These are phyloP conservation scores for Hippoglossus stenolepis DNA, from an alignment of 2,113 vertebrate species.

Conservation along the genomic window DNA sequence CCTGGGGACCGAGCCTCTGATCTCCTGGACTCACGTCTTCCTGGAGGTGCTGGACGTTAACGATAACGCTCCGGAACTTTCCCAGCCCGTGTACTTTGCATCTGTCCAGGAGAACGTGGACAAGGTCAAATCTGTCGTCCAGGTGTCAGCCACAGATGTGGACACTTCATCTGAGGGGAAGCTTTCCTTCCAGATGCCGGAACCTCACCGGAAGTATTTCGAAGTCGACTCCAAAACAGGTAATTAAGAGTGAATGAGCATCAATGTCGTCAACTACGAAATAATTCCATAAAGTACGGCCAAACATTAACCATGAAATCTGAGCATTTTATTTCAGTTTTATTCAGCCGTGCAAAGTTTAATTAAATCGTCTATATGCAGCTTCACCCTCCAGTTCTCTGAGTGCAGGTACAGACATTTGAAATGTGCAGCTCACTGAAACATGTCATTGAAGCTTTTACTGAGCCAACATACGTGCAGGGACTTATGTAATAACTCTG, in stretches of 20 bases:
- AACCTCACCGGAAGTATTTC: constrained; percentile 87
- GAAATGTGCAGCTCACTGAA: background rate
- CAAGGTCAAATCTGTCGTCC: constrained; percentile 83
- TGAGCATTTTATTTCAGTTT: no score
- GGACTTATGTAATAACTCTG: constrained; percentile 7
- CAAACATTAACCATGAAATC: background rate
- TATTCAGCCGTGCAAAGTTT: no score
- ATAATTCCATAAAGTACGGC: background rate
- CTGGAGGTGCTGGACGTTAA: constrained; percentile 92
- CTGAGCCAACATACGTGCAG: background rate
- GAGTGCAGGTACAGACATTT: background rate
- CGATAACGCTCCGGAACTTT: constrained; percentile 93
- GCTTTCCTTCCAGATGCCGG: constrained; percentile 90
- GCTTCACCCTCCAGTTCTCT: background rate
- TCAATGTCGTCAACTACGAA: background rate
- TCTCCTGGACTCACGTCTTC: constrained; percentile 91
- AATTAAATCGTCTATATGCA: no score
- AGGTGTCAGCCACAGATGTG: constrained; percentile 86
- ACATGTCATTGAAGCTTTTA: background rate
- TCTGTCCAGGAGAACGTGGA: constrained; percentile 88
- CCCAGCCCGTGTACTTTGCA: constrained; percentile 90
- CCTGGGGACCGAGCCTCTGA: constrained; percentile 86
- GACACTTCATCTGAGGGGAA: constrained; percentile 89
- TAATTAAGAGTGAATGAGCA: constrained; percentile 56
- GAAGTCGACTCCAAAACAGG: constrained; percentile 88